These are phyloP conservation scores for Gibbula magus DNA, from an alignment of 2,888 invertebrate genomes.

Conservation along the genomic window DNA sequence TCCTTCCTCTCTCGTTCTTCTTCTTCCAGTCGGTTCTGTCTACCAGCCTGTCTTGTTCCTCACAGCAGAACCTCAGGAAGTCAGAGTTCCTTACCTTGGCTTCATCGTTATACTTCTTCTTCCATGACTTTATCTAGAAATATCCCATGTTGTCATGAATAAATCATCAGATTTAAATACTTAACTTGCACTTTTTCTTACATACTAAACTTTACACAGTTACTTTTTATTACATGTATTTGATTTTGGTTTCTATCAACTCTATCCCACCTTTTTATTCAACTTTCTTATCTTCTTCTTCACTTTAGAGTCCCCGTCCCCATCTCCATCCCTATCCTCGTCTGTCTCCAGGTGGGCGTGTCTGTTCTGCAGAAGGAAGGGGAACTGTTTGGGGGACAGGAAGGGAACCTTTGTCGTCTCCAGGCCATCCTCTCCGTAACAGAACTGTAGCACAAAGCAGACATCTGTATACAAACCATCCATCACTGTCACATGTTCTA, in stretches of 20 bases:
- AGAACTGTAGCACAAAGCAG: constrained; percentile 78
- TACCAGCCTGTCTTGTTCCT: not conserved
- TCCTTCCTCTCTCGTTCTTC: constrained; percentile 36
- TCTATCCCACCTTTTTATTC: constrained; percentile 28
- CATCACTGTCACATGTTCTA: too few species aligned
- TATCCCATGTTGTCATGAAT: constrained; percentile 19
- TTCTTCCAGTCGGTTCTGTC: constrained; percentile 18
- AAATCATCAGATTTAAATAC: too few species aligned
- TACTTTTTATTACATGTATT: too few species aligned
- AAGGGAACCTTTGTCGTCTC: constrained; percentile 92
- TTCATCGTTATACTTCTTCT: constrained; percentile 42
- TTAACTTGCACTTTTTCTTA: too few species aligned
- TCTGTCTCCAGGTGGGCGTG: constrained; percentile 74
- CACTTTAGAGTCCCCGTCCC: constrained; percentile 72
- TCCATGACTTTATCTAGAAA: constrained; percentile 64
- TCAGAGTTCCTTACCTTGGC: constrained; percentile 41
- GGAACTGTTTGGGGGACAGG: constrained; percentile 84
- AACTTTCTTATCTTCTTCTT: constrained; percentile 77
- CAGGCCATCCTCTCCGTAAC: constrained; percentile 76
- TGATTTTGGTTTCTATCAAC: too few species aligned
- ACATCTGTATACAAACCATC: too few species aligned
- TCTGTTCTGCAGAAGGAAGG: constrained; percentile 87
- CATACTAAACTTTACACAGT: too few species aligned
- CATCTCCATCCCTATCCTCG: not conserved
- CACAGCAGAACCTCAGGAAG: constrained; percentile 62